Evolutionary conservation across 2,797 vertebrate genomes (phyloP).

Genomic region (Paramormyrops hopkinsi): DNA sequence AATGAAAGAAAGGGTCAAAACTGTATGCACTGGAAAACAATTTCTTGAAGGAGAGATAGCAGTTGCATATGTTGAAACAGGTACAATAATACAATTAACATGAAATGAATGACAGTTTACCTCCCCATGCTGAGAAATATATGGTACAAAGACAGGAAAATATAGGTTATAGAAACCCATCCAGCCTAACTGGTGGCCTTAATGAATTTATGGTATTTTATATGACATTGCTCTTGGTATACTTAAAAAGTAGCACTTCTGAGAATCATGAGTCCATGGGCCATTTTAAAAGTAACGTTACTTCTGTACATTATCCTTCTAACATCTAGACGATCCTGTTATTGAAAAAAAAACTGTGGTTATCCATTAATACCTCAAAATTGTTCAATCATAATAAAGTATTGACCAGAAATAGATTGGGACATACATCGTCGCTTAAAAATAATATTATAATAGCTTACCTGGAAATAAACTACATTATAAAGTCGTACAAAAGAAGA

Average conservation of each 20-base stretch:
- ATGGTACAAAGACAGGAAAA: neutral
- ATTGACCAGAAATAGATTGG: neutral
- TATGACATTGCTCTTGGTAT: neutral
- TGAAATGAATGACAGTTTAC: neutral
- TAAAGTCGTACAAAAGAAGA: neutral
- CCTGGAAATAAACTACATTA: neutral
- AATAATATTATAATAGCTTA: neutral
- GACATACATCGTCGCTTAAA: neutral
- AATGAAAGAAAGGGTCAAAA: neutral
- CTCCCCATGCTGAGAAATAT: neutral
- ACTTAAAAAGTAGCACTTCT: neutral
- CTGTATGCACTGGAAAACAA: neutral
- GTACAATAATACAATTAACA: neutral
- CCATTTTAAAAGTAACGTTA: constrained; percentile 6
- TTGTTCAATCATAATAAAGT: neutral
- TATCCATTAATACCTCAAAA: neutral
- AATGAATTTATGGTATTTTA: neutral
- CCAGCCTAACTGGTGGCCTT: neutral
- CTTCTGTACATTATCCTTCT: neutral
- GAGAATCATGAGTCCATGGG: neutral
- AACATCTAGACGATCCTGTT: neutral
- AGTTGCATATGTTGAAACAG: neutral
- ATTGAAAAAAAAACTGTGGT: neutral
- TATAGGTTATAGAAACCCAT: neutral
- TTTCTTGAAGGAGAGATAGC: neutral